Conservation (phyloP, 2,888 invertebrate species). For the Dryobota labecula region DNA sequence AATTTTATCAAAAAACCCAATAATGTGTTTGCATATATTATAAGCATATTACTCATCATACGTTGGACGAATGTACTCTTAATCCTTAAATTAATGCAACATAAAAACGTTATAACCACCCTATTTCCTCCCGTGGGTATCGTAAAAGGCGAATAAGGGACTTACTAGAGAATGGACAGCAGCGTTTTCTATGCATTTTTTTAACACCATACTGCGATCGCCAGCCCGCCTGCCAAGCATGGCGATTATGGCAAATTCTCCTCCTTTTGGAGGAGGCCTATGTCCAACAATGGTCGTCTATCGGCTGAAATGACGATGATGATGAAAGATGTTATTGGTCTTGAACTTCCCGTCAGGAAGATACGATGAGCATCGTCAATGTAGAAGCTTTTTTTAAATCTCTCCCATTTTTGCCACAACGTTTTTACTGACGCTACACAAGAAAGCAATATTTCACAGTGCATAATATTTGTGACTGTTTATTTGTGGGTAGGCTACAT, state of each 20-base stretch:
- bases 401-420: slow-evolving; percentile 19
- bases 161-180: no score
- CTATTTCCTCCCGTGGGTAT: no score
- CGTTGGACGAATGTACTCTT: no score
- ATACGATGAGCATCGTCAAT: slow-evolving; percentile 22
- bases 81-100: slow-evolving; percentile 2
- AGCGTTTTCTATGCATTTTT: no score
- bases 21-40: not conserved
- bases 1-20: not conserved
- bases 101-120: no score
- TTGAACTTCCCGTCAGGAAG: slow-evolving; percentile 35
- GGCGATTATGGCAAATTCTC: no score
- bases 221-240: no score
- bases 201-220: no score
- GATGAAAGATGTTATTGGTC: not conserved
- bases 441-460: slow-evolving; percentile 80
- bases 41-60: not conserved
- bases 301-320: no score
- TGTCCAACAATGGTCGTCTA: no score
- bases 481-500: slow-evolving; percentile 78
- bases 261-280: no score
- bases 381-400: not conserved
- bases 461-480: slow-evolving; percentile 79
- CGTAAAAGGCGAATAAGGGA: no score
- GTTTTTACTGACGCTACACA: slow-evolving; percentile 73